phyloP scores from a whole-genome alignment of 2,797 vertebrate genomes.

The Pantherophis vulpinus region DNA sequence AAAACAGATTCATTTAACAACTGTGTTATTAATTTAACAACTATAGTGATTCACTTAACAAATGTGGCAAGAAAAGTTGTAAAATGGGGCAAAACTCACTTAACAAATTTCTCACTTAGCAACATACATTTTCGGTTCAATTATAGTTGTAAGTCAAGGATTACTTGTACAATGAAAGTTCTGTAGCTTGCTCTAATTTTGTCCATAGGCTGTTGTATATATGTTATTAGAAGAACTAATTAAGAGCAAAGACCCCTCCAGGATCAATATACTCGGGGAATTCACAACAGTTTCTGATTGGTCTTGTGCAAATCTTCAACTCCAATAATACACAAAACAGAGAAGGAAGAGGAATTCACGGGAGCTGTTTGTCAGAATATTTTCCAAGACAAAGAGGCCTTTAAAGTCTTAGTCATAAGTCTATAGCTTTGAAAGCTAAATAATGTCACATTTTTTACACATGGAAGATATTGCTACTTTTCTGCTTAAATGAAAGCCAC shows the following conservation, averaged over 20 bases:
- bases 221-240: slow-evolving; percentile 42
- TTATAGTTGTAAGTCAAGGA: not conserved
- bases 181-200: slow-evolving; percentile 50
- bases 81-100: not conserved
- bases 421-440: not conserved
- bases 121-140: not conserved
- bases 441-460: slow-evolving; percentile 15
- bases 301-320: not conserved
- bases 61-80: not conserved
- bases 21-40: not conserved
- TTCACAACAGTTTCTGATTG: slow-evolving; percentile 4
- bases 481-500: not conserved
- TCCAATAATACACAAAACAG: not conserved
- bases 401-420: not conserved
- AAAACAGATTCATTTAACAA: not conserved
- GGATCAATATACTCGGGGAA: slow-evolving; percentile 10
- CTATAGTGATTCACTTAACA: not conserved
- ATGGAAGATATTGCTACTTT: not conserved
- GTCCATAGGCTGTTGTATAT: slow-evolving; percentile 53
- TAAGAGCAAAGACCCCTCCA: slow-evolving; percentile 46
- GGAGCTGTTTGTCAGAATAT: not conserved
- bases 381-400: not conserved
- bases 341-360: not conserved
- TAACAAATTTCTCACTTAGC: not conserved
- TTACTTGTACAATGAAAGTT: slow-evolving; percentile 44